A percentile compares a stretch with the other conserved stretches of the same genome.
These are phyloP conservation scores for Zenarchopterus dispar DNA, from an alignment of 2,797 vertebrate genomes.

Conservation along the genomic window DNA sequence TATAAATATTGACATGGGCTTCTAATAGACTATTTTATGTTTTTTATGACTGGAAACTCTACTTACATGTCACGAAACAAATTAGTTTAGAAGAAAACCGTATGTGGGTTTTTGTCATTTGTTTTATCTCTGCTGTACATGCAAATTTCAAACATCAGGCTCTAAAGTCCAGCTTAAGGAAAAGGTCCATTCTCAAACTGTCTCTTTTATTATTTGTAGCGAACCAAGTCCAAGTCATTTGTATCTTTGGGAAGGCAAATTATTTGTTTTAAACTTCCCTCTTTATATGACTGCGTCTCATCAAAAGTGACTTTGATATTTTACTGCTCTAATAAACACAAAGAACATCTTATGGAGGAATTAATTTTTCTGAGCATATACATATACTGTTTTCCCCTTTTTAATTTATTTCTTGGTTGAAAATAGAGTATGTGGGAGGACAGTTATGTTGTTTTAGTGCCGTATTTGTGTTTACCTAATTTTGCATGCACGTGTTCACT, in stretches of 20 bases:
- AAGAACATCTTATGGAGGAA: conserved; percentile 34
- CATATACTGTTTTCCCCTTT: conserved; percentile 34
- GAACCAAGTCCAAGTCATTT: neutral
- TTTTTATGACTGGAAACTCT: too few species aligned
- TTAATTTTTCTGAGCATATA: conserved; percentile 43
- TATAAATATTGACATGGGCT: neutral
- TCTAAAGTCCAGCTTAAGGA: neutral
- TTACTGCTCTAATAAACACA: neutral
- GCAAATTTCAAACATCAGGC: conserved; percentile 6
- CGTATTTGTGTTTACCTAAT: conserved; percentile 35
- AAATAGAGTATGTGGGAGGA: conserved; percentile 58
- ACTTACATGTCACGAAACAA: too few species aligned
- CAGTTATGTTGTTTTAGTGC: conserved; percentile 26
- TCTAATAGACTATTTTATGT: too few species aligned
- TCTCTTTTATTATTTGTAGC: neutral
- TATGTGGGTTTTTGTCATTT: too few species aligned
- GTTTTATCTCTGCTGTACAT: conserved; percentile 6
- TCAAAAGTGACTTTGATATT: conserved; percentile 15
- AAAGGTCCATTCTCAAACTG: too few species aligned
- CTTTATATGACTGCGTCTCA: neutral
- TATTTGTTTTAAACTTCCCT: too few species aligned
- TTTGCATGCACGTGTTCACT: conserved; percentile 21
- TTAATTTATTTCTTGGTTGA: conserved; percentile 30
- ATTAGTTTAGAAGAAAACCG: too few species aligned
- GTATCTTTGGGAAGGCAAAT: neutral